Percentiles rank a stretch among this genome's conserved stretches.
Conservation (phyloP, 1,140 invertebrate species). For the Hylyphantes graminicola region DNA sequence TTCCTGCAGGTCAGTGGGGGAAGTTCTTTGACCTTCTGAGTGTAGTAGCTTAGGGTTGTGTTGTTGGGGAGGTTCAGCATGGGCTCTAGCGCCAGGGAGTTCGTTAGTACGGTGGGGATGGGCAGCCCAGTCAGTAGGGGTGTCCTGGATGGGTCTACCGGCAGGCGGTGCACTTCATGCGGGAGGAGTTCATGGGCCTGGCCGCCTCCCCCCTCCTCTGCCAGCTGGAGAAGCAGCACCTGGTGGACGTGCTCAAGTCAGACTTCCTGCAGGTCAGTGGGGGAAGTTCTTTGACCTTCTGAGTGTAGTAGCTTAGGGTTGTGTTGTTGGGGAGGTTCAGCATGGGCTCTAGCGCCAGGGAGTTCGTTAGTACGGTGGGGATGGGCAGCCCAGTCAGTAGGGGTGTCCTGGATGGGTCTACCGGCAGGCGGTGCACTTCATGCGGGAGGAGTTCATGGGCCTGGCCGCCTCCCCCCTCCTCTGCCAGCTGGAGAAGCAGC, state of each 20-base stretch:
- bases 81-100: no score
- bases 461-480: constrained; percentile 77
- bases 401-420: constrained; percentile 94
- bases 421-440: constrained; percentile 83
- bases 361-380: no score
- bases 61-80: no score
- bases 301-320: no score
- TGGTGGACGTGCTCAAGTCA: constrained; percentile 84
- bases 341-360: no score
- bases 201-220: constrained; percentile 77
- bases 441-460: constrained; percentile 86
- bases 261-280: constrained; percentile 88
- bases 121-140: constrained; percentile 84
- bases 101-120: no score
- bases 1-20: constrained; percentile 88
- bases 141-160: constrained; percentile 93
- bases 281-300: no score
- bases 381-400: constrained; percentile 81
- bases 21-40: no score
- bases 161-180: constrained; percentile 84
- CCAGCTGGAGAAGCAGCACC: constrained; percentile 82
- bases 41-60: no score
- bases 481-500: constrained; percentile 82
- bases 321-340: no score
- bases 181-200: constrained; percentile 86